A percentile compares a stretch with the other conserved stretches of the same genome.
Evolutionary conservation across 1,140 invertebrate species (phyloP).

Genomic region (Microplitis demolitor): DNA sequence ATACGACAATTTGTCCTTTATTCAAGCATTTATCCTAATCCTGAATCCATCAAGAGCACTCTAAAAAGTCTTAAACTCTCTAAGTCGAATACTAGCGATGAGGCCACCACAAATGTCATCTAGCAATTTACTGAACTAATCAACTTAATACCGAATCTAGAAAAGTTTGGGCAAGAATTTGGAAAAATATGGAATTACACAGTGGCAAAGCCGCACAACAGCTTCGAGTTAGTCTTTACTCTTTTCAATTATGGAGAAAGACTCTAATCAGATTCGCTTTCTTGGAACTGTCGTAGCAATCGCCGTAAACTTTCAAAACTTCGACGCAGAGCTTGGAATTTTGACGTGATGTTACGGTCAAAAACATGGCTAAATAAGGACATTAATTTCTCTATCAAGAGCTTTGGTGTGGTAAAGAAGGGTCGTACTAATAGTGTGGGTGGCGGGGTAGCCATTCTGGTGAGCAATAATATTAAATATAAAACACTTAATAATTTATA

Average conservation of each 20-base stretch:
- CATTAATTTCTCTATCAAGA: not conserved
- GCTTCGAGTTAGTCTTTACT: too few species aligned
- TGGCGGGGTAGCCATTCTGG: not conserved
- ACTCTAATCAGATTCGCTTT: not conserved
- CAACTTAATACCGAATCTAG: too few species aligned
- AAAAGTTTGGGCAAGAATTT: not conserved
- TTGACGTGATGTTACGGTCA: not conserved
- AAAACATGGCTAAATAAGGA: conserved; percentile 9
- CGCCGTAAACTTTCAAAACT: not conserved
- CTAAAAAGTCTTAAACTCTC: too few species aligned
- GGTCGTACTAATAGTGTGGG: not conserved
- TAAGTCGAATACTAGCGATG: too few species aligned
- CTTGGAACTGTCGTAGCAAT: conserved; percentile 14
- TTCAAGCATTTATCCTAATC: too few species aligned
- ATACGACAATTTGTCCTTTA: too few species aligned
- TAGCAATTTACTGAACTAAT: too few species aligned
- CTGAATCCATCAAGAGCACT: too few species aligned
- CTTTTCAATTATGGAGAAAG: too few species aligned
- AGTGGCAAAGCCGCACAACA: too few species aligned
- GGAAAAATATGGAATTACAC: conserved; percentile 1
- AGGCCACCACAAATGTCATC: too few species aligned
- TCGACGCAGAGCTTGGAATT: not conserved
- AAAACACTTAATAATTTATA: not conserved
- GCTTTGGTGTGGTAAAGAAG: conserved; percentile 5
- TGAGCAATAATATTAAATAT: not conserved